Evolutionary conservation across 2,113 vertebrate species (phyloP), one percentile per base, ranked within the genome.

Genomic region (Clarias macrocephalus): DNA sequence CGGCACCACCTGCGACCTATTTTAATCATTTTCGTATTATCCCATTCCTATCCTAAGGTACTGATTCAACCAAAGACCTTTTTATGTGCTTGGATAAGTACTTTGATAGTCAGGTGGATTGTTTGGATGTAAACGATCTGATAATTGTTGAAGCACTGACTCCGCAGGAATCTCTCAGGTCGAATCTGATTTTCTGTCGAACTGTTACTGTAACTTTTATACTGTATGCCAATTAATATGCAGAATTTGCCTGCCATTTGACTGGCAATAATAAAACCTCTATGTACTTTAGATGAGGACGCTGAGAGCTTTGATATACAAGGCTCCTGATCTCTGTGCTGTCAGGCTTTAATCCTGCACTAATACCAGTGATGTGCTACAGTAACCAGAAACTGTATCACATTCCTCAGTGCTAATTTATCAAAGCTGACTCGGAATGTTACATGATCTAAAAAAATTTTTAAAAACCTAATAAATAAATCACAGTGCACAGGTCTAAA

Each of bases 1-100:
- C 10, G 68, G 54, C 54, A 88, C 80, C 85, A 86, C 87, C 70
- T 87, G 72, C 56, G 15, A 60, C 42, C 65, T 84, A 48, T 48
- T 48, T 72, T 72, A 9, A 75, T 37, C 13, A 13, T 25, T 75
- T 3, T 48, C 10, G 3, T 48, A 12, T 48, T 72, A 72, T 72
- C 30, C 16, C 9, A 37, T 37, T 72, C 15, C 68, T 72, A 3
- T 48, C 72, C 68, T 72, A 7, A 37, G 33, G 68, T 72, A 21
- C 30, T 2, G 2, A 37, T 48, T 42, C 21, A 48, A 5, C 10
- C 37, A 48, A 13, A 25, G 10, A 13, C 48, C 8, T 48, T 48
- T 21, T 72, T 72, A 21, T 25, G 72, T 75, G 6, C 23, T 72
- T 18, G 10, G 18, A 18, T 72, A 18, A 37, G 19, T 21, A 9